A percentile compares a stretch with the other conserved stretches of the same genome.
Evolutionary conservation across 2,888 invertebrate genomes (phyloP).

Genomic region (Lasioglossum villosulum): DNA sequence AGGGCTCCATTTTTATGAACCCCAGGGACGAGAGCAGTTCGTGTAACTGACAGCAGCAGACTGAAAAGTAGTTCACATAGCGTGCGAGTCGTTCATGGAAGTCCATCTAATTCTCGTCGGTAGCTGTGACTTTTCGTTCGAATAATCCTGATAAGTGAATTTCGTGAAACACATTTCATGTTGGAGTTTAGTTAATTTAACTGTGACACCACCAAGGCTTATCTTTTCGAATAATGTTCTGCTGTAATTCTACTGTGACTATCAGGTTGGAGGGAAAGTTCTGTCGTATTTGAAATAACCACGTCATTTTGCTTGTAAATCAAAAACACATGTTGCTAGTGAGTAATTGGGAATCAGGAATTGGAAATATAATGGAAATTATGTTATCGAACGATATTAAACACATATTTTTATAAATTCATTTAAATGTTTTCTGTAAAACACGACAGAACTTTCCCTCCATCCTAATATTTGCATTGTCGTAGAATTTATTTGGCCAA

Average conservation of each 20-base stretch:
- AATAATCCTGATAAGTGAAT: not conserved
- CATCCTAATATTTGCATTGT: not conserved
- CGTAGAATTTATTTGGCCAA: not conserved
- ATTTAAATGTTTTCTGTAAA: too few relatives aligned
- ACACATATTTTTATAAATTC: too few relatives aligned
- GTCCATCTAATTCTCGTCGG: not conserved
- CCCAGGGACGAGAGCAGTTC: conserved; percentile 5
- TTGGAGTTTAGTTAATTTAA: not conserved
- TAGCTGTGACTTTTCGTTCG: not conserved
- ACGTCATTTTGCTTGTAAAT: too few relatives aligned
- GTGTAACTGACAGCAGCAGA: not conserved
- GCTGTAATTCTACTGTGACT: not conserved
- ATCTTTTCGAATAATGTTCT: not conserved
- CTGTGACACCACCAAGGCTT: not conserved
- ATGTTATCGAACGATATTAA: too few relatives aligned
- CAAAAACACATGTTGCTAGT: too few relatives aligned
- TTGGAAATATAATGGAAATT: too few relatives aligned
- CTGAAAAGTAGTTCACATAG: not conserved
- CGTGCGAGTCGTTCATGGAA: not conserved
- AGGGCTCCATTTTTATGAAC: not conserved
- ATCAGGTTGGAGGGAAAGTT: not conserved
- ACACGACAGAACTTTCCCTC: too few relatives aligned
- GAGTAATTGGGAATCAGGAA: too few relatives aligned
- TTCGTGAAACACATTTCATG: not conserved
- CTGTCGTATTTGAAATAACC: too few relatives aligned